Conservation (phyloP, 2,888 invertebrate genomes). For the Drosophila flavopinicola region DNA sequence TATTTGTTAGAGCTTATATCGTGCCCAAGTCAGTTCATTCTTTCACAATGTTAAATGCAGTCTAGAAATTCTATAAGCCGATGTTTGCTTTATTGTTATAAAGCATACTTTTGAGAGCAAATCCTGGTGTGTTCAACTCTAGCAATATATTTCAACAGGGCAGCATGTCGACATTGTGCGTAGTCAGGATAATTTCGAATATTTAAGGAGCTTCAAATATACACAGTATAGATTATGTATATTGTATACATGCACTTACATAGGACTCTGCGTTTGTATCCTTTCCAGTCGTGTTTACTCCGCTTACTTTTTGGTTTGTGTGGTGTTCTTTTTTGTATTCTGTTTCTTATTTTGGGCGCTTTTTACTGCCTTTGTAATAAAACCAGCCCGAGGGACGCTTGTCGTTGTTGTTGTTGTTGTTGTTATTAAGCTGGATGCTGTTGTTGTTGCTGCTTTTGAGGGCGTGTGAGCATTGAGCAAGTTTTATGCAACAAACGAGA, state of each 20-base stretch:
- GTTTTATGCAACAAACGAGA: slow-evolving; percentile 78
- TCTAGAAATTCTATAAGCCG: too few species aligned
- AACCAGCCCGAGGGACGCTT: slow-evolving; percentile 73
- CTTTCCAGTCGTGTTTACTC: slow-evolving; percentile 57
- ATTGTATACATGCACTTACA: slow-evolving; percentile 62
- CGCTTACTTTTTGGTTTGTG: slow-evolving; percentile 39
- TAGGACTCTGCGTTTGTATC: slow-evolving; percentile 50
- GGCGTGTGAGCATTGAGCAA: slow-evolving; percentile 78
- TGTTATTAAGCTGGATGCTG: slow-evolving; percentile 27
- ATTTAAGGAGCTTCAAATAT: slow-evolving; percentile 32
- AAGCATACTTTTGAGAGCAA: not conserved
- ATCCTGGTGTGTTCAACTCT: not conserved
- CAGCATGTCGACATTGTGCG: slow-evolving; percentile 23
- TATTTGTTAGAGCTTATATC: too few species aligned
- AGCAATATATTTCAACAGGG: slow-evolving; percentile 2
- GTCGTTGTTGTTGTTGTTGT: slow-evolving; percentile 37
- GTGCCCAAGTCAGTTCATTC: too few species aligned
- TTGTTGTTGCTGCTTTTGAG: slow-evolving; percentile 49
- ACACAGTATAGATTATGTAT: slow-evolving; percentile 6
- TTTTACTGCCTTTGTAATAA: slow-evolving; percentile 77
- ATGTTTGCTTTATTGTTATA: too few species aligned
- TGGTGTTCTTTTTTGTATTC: slow-evolving; percentile 15
- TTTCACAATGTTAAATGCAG: too few species aligned
- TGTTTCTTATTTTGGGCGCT: slow-evolving; percentile 25
- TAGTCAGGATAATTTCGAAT: slow-evolving; percentile 24